Evolutionary conservation across 2,888 invertebrate species (phyloP), one percentile per base, ranked within the genome.

Genomic region (Oxyteleia sp.): DNA sequence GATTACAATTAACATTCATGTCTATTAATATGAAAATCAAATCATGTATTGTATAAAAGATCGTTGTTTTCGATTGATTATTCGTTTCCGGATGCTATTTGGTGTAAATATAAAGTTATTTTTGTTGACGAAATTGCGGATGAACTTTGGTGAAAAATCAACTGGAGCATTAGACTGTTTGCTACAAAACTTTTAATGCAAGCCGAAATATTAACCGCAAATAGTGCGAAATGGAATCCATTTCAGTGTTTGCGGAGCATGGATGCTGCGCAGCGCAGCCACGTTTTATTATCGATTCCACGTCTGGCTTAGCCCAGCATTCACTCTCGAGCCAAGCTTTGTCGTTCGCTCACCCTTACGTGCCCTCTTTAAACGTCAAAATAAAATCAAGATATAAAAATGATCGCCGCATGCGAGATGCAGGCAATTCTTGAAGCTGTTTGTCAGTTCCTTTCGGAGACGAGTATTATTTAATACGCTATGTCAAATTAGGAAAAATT

Each of bases 211-310:
- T 69, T 20, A 61, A 13, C 32, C 23, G 45, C 66, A 66, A 72
- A 74, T 66, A 66, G 38, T 61, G 61, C 45, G 69, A 80, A 78
- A 66, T 59, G 82, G 66, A 76, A 61, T 71, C 71, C 69, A 76
- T 63, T 76, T 82, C 32, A 32, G 66, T 55, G 75, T 59, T 78
- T 61, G 64, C 71, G 51, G 72, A 82, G 78, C 82, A 89, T 88
- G 88, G 85, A 82, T 87, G 88, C 87, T 86, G 81, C 87, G 87
- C 84, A 88, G 88, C 89, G 86, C 91, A 91, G 92, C 91, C 71
- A 82, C 64, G 82, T 82, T 91, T 91, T 91, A 91, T 90, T 92
- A 92, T 92, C 91, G 92, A 92, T 92, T 91, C 87, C 81, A 72
- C 82, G 87, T 88, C 88, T 85, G 74, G 76, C 75, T 74, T 26